Evolutionary conservation across 2,888 invertebrate species (phyloP).

Genomic region (Yponomeuta cagnagella): DNA sequence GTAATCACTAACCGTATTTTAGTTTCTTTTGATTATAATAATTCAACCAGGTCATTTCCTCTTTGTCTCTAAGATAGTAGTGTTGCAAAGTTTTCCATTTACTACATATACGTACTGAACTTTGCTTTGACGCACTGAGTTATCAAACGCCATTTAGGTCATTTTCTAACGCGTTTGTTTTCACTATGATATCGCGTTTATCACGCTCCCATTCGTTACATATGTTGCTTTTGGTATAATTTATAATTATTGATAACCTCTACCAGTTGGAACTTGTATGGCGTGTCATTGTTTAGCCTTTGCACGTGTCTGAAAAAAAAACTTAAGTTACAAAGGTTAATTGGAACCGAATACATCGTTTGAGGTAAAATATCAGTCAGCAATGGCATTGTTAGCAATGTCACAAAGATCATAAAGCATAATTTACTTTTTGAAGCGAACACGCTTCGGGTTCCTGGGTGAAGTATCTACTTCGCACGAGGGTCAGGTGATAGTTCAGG

Average conservation of each 20-base stretch:
- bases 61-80: neutral
- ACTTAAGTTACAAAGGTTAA: neutral
- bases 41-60: neutral
- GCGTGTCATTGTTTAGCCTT: constrained; percentile 12
- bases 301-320: constrained; percentile 24
- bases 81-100: neutral
- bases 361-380: neutral
- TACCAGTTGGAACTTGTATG: constrained; percentile 21
- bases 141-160: constrained; percentile 7
- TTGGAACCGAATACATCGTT: neutral
- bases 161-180: constrained; percentile 28
- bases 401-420: neutral
- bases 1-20: neutral
- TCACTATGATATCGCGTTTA: constrained; percentile 31
- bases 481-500: constrained; percentile 7
- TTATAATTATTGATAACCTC: constrained; percentile 45
- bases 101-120: neutral
- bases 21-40: neutral
- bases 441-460: neutral
- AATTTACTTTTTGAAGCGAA: constrained; percentile 2
- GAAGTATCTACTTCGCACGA: neutral
- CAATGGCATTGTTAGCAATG: neutral
- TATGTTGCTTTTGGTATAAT: constrained; percentile 21
- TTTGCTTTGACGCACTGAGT: constrained; percentile 6
- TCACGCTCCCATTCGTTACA: neutral